Evolutionary conservation across 2,888 invertebrate species (phyloP).

Genomic region (Cerastis leucographa): DNA sequence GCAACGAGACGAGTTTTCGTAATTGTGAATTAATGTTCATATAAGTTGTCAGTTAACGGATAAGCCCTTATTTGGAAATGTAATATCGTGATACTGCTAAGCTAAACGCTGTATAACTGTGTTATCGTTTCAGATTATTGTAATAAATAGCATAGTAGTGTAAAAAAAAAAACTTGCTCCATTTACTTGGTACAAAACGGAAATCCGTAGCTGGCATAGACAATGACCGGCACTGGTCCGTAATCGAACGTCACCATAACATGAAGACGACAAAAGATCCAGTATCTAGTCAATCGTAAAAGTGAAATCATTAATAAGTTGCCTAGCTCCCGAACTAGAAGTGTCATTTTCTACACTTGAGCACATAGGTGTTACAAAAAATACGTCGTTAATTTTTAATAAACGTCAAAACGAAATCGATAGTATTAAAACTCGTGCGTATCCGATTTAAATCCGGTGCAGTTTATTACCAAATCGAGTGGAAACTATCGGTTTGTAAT

Average conservation of each 20-base stretch:
- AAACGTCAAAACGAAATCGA: slow-evolving; percentile 58
- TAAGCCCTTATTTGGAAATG: slow-evolving; percentile 50
- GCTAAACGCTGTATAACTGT: neutral
- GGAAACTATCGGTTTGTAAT: slow-evolving; percentile 84
- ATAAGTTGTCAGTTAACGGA: slow-evolving; percentile 51
- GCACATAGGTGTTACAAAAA: neutral
- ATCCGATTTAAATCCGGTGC: slow-evolving; percentile 66
- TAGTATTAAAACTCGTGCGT: slow-evolving; percentile 67
- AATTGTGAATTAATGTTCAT: slow-evolving; percentile 67
- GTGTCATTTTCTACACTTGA: slow-evolving; percentile 22
- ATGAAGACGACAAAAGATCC: neutral
- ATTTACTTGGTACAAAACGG: neutral
- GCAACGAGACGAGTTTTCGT: slow-evolving; percentile 65
- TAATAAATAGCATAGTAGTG: neutral
- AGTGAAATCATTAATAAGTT: neutral
- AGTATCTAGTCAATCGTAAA: neutral
- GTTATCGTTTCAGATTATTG: neutral
- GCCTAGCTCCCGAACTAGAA: slow-evolving; percentile 16
- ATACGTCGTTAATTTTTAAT: slow-evolving; percentile 26
- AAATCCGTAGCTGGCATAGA: neutral
- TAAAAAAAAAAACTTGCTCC: neutral
- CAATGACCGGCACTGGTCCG: slow-evolving; percentile 7
- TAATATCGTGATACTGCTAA: slow-evolving; percentile 6
- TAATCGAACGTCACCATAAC: slow-evolving; percentile 13
- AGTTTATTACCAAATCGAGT: slow-evolving; percentile 79